A percentile compares a stretch with the other conserved stretches of the same genome.
phyloP scores from a whole-genome alignment of 2,113 vertebrate species.

The Sapayoa aenigma region DNA sequence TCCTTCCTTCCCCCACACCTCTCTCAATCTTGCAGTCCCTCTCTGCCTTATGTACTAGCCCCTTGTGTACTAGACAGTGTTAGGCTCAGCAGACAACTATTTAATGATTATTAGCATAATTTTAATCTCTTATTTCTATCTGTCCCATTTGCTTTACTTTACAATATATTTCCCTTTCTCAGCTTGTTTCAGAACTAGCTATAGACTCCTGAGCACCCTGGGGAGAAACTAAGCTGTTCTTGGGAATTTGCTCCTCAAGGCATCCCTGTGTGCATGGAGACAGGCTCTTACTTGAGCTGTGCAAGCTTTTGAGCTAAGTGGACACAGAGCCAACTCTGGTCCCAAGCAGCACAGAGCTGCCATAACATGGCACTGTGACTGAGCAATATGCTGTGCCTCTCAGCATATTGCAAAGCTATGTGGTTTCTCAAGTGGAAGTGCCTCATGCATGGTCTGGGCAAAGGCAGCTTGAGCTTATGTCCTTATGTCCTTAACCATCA shows the following conservation, averaged over 20 bases:
- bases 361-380: not conserved
- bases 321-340: not conserved
- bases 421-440: not conserved
- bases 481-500: accelerated
- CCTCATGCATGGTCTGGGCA: not conserved
- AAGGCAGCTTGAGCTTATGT: not conserved
- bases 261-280: not conserved
- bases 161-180: not conserved
- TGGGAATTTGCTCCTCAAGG: accelerated
- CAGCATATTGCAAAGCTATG: not conserved
- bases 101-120: not conserved
- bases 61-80: not conserved
- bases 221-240: not conserved
- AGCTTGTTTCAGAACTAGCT: not conserved
- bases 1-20: not conserved
- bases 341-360: not conserved
- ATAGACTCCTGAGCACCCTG: not conserved
- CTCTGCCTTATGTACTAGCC: not conserved
- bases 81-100: not conserved
- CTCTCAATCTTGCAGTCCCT: not conserved
- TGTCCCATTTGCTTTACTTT: not conserved
- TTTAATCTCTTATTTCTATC: not conserved
- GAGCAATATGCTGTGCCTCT: not conserved
- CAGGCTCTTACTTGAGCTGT: not conserved
- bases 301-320: not conserved